Evolutionary conservation across 2,797 vertebrate species (phyloP).

Genomic region (Tiaroga cobitis): DNA sequence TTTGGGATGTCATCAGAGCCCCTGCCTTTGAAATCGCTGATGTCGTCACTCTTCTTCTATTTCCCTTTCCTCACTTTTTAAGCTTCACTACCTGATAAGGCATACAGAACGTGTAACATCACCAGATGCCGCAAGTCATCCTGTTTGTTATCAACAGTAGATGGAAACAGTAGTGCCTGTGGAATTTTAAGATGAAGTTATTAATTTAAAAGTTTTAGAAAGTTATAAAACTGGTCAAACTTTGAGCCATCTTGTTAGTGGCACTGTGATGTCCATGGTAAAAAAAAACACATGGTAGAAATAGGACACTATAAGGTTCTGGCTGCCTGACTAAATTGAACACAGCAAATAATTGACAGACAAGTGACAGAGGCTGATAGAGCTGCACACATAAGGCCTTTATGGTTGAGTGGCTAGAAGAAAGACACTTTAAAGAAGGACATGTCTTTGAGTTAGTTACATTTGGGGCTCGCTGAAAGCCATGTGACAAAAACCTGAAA

Average conservation of each 20-base stretch:
- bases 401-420: not conserved
- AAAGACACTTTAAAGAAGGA: not conserved
- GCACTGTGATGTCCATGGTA: not conserved
- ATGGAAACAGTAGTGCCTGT: not conserved
- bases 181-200: not conserved
- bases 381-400: not conserved
- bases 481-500: constrained; percentile 2
- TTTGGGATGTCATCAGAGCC: no score
- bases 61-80: no score
- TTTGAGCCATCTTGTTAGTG: constrained; percentile 2
- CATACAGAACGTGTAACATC: no score
- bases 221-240: not conserved
- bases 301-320: not conserved
- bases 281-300: not conserved
- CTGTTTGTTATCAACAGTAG: no score
- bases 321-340: constrained; percentile 3
- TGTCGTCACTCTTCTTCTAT: no score
- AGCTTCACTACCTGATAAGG: no score
- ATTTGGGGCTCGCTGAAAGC: constrained; percentile 11
- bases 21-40: no score
- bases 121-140: no score
- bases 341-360: not conserved
- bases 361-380: not conserved
- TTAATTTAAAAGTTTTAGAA: constrained; percentile 4
- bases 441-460: constrained; percentile 13